Base-by-base conservation (phyloP, 2,797 vertebrate genomes). In the Melanotaenia boesemani region DNA sequence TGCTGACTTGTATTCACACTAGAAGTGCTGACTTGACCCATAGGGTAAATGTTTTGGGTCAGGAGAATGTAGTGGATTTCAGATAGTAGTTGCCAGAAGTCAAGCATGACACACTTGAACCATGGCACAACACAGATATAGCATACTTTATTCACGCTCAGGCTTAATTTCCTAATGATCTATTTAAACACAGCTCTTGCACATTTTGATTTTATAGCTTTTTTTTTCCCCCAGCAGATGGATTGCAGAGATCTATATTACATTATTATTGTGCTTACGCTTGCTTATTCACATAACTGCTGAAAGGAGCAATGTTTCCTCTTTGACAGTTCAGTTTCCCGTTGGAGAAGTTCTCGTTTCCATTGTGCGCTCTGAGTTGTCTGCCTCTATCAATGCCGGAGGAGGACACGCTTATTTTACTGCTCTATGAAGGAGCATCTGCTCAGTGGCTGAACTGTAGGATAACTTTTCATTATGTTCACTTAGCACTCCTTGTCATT, bases 381-480 rank as follows among this genome's bases (percentile, higher is more conserved):
- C 63, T 59, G 73, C 54, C 70, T 78, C 32, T 58, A n/a, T 64
- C 76, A 54, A 63, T 76, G 81, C 20, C 0, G 20, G 46, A 48
- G 46, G 46, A 48, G 66, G 52, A 65, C 59, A 74, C 56, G 61
- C 68, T 81, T 65, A 24, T 70, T 79, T 84, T 67, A 82, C 65
- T 24, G 18, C 80, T 81, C 59, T 72, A 55, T 82, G 46, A 76
- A 58, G 61, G 26, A 77, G 67, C 81, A 80, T 85, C 80, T 87
- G 77, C 63, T 84, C 58, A 63, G 20, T 75, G 77, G 56, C 54
- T 63, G 24, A 72, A 80, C 81, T 74, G 71, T 87, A 72, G 63
- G 75, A 83, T 74, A 66, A 70, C 69, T 74, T 80, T 77, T 85
- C 67, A 74, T 77, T 72, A 72, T 63, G 72, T 72, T 84, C 66